Base-by-base conservation (phyloP, 2,797 vertebrate species). In the Hipposideros larvatus region DNA sequence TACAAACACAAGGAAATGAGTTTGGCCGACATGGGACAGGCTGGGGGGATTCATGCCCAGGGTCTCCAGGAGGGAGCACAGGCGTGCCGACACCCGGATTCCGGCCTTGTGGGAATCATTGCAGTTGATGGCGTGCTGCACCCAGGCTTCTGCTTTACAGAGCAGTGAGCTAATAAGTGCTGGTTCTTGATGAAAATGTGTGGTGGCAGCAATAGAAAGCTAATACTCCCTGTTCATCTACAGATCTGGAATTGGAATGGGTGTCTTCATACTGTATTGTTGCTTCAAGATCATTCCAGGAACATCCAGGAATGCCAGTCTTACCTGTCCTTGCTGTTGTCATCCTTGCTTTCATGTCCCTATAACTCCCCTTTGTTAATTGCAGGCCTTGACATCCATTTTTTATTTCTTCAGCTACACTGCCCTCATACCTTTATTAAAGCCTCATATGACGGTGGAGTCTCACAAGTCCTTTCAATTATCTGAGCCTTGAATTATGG, bases 91-190 rank as follows among this genome's bases (percentile, higher is more conserved):
- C 28, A 26, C 11, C 31, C 31, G 31, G 46, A 53, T 14, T 68
- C 61, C 5, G 46, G n/a, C n/a, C 14, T 19, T 15, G 5, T 9
- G 28, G 8, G 34, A 14, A 24, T 37, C 48, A 28, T 19, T 46
- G 21, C 8, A 3, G 1, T 4, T 5, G 19, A 74, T 8, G 15
- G 15, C 11, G 1, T 0, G 8, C 9, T 21, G 21, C 4, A 37
- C 21, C 53, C 43, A 46, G 7, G 51, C 28, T 46, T 77, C 78
- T 46, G 24, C n/a, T 11, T n/a, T 21, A 16, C 11, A 59, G 31
- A 37, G 0, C 21, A 51, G 4, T 24, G 34, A 37, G n/a, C 7
- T 63, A 13, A 43, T 5, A 63, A 24, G 18, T 4, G n/a, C 8
- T n/a, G 18, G 21, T 4, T 48, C 24, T 1, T 18, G 24, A 37